phyloP scores from a whole-genome alignment of 2,797 vertebrate species.

The Morelia viridis region DNA sequence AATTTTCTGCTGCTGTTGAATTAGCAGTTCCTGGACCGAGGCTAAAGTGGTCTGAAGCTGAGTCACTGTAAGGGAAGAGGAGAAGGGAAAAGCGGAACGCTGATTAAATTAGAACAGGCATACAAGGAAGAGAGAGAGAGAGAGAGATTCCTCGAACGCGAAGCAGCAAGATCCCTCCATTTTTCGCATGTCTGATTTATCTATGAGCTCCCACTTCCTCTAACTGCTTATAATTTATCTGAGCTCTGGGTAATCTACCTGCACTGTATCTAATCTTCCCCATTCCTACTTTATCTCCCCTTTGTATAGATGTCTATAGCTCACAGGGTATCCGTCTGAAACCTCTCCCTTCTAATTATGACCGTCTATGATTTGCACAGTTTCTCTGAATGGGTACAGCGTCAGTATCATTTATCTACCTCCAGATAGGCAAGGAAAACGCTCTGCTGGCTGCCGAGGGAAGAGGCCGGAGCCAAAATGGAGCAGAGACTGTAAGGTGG shows the following conservation, averaged over 20 bases:
- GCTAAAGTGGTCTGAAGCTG: conserved; percentile 91
- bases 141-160: conserved; percentile 9
- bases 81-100: conserved; percentile 30
- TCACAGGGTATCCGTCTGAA: conserved; percentile 70
- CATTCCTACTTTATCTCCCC: conserved; percentile 74
- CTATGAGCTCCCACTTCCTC: conserved; percentile 55
- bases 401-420: conserved; percentile 63
- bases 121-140: neutral
- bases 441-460: neutral
- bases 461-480: conserved; percentile 18
- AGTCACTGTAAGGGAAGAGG: conserved; percentile 76
- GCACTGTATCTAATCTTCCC: conserved; percentile 72
- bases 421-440: rapidly evolving
- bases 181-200: conserved; percentile 58
- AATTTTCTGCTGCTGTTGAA: conserved; percentile 94
- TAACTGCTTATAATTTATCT: conserved; percentile 66
- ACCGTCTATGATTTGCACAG: conserved; percentile 63
- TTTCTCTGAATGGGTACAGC: conserved; percentile 55
- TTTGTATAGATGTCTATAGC: conserved; percentile 73
- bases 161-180: conserved; percentile 51
- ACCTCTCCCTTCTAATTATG: conserved; percentile 76
- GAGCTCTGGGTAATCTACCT: conserved; percentile 67
- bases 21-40: conserved; percentile 90
- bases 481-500: neutral
- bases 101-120: conserved; percentile 29